phyloP scores from a whole-genome alignment of 2,113 vertebrate genomes.

The Dipodomys ordii region DNA sequence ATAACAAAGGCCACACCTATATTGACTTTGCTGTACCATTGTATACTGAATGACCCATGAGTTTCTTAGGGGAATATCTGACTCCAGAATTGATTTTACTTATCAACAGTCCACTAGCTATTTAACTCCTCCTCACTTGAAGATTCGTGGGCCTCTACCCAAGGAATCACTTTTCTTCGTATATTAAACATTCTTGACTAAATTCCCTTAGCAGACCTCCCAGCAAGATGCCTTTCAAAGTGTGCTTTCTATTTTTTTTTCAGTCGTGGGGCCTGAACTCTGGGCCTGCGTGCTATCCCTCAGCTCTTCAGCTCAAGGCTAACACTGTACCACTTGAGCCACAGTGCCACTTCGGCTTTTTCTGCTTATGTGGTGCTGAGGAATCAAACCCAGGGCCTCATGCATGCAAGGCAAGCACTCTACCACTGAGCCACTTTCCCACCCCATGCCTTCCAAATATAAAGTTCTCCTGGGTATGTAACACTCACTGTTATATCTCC shows the following conservation, averaged over 20 bases:
- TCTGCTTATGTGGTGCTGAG: no score
- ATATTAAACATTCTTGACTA: neutral
- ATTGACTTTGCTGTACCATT: neutral
- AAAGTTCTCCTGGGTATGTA: neutral
- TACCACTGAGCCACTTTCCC: no score
- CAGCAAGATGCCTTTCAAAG: accelerated
- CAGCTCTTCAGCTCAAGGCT: no score
- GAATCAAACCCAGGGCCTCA: no score
- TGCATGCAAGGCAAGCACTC: no score
- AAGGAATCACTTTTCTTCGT: neutral
- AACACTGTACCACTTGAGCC: no score
- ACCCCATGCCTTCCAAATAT: no score
- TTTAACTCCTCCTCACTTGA: neutral
- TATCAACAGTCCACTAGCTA: neutral
- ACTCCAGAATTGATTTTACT: neutral
- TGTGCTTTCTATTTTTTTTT: neutral
- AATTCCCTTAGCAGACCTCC: neutral
- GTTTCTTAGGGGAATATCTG: neutral
- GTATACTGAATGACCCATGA: neutral
- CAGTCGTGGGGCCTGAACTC: no score
- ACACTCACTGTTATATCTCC: neutral
- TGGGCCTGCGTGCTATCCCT: no score
- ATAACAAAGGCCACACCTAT: neutral
- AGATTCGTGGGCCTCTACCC: accelerated
- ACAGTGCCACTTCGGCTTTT: no score